phyloP scores from a whole-genome alignment of 2,888 invertebrate species.

The Xylophagus ater region DNA sequence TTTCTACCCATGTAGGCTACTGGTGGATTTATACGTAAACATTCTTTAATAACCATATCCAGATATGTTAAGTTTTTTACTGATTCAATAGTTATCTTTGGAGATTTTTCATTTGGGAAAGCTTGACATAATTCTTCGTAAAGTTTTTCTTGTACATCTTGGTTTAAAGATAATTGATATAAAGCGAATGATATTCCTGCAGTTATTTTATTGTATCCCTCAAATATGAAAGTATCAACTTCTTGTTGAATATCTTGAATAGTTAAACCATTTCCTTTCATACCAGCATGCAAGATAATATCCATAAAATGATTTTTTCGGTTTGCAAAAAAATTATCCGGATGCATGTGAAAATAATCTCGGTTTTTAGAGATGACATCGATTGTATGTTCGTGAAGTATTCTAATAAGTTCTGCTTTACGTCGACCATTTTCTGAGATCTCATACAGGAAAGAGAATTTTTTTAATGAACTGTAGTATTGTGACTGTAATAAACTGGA shows the following conservation, averaged over 20 bases:
- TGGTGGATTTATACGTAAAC: slow-evolving; percentile 16
- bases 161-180: slow-evolving; percentile 33
- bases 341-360: too few species aligned
- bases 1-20: slow-evolving; percentile 15
- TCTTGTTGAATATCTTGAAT: slow-evolving; percentile 48
- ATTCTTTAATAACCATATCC: slow-evolving; percentile 17
- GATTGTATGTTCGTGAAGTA: too few species aligned
- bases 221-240: slow-evolving; percentile 57
- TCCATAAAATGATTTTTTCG: too few species aligned
- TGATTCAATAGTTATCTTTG: too few species aligned
- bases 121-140: slow-evolving; percentile 30
- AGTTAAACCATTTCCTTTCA: slow-evolving; percentile 43
- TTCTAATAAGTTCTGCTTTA: too few species aligned
- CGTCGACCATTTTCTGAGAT: too few species aligned
- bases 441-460: too few species aligned
- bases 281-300: slow-evolving; percentile 44
- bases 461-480: too few species aligned
- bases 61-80: slow-evolving; percentile 16
- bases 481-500: too few species aligned
- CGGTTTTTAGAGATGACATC: too few species aligned
- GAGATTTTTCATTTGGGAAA: slow-evolving; percentile 24
- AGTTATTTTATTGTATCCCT: slow-evolving; percentile 37
- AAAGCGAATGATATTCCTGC: slow-evolving; percentile 35
- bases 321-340: too few species aligned
- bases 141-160: slow-evolving; percentile 33